Evolutionary conservation across 2,797 vertebrate species (phyloP).

Genomic region (Ceryle rudis): DNA sequence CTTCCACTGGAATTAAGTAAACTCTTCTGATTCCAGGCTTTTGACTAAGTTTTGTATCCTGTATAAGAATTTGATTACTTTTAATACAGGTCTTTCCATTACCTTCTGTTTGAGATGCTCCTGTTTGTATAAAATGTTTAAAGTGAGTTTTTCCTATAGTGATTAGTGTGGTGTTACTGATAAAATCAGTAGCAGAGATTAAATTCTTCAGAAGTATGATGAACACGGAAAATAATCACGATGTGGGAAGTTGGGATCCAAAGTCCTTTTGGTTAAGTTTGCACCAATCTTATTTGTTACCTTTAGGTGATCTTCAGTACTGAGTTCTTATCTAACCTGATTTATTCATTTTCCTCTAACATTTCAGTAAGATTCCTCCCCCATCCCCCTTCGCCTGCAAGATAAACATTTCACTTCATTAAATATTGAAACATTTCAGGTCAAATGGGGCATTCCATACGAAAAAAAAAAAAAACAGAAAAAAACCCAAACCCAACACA

Average conservation of each 20-base stretch:
- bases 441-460: background rate
- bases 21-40: background rate
- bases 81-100: background rate
- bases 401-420: background rate
- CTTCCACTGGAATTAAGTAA: background rate
- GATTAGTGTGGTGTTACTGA: background rate
- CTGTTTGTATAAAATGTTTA: background rate
- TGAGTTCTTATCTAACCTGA: background rate
- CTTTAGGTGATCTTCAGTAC: background rate
- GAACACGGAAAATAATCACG: background rate
- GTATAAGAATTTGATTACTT: background rate
- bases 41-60: background rate
- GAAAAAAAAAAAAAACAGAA: background rate
- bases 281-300: background rate
- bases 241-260: background rate
- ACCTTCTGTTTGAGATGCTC: background rate
- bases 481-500: background rate
- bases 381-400: fast-evolving
- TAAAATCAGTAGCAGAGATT: background rate
- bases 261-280: background rate
- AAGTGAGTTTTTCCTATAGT: background rate
- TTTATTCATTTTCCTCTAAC: background rate
- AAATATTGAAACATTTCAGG: background rate
- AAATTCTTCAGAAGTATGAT: background rate
- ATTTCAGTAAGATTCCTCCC: background rate